Conservation (phyloP, 2,888 invertebrate genomes). For the Parnassius glacialis region DNA sequence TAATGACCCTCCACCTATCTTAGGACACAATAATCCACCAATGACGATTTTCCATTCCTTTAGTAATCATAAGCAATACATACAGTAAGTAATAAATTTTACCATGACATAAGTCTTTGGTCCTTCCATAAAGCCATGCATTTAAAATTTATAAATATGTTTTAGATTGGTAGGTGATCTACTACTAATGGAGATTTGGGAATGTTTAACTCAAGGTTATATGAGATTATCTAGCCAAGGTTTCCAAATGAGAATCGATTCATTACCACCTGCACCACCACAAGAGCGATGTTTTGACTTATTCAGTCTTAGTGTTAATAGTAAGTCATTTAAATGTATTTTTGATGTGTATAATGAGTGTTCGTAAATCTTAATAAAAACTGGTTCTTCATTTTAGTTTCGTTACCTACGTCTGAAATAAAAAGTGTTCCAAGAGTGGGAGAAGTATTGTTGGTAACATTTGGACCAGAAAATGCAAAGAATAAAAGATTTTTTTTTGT, state of each 20-base stretch:
- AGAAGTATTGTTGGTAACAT: slow-evolving; percentile 58
- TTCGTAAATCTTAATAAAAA: slow-evolving; percentile 1
- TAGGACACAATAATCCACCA: slow-evolving; percentile 68
- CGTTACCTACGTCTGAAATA: slow-evolving; percentile 49
- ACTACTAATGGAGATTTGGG: slow-evolving; percentile 84
- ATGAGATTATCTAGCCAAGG: slow-evolving; percentile 42
- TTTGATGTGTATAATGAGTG: background rate
- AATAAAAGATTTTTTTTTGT: slow-evolving; percentile 64
- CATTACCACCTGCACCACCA: slow-evolving; percentile 54
- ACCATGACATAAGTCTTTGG: background rate
- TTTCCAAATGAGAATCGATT: slow-evolving; percentile 57
- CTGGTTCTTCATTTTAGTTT: slow-evolving; percentile 48
- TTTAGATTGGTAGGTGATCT: slow-evolving; percentile 78
- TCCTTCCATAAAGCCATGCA: background rate
- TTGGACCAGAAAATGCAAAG: slow-evolving; percentile 51
- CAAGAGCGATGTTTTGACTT: slow-evolving; percentile 55
- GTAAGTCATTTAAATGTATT: slow-evolving; percentile 42
- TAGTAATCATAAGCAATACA: slow-evolving; percentile 80
- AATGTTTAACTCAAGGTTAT: slow-evolving; percentile 63
- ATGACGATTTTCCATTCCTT: slow-evolving; percentile 80
- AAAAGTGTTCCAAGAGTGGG: slow-evolving; percentile 58
- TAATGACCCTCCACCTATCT: slow-evolving; percentile 78
- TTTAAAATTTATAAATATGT: slow-evolving; percentile 22
- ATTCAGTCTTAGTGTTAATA: slow-evolving; percentile 58
- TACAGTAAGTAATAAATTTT: slow-evolving; percentile 57